Percentiles rank a stretch among this genome's conserved stretches.
phyloP scores from a whole-genome alignment of 37 sponge, comb jelly and placozoan species.

The Geodia barretti region DNA sequence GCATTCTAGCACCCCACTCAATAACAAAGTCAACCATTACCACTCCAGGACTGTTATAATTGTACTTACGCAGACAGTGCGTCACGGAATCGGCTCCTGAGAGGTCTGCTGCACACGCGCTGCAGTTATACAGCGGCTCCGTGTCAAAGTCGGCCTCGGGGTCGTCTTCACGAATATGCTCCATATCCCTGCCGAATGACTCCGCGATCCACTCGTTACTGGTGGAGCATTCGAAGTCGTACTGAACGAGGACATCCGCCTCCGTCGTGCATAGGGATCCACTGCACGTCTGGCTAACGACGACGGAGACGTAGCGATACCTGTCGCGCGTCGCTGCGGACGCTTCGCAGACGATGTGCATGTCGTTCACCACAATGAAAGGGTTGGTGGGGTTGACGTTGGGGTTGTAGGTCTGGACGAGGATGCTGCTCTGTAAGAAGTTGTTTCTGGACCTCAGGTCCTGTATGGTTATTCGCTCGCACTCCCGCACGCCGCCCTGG shows the following conservation, averaged over 20 bases:
- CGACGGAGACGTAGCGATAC: background rate
- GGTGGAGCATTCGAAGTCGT: background rate
- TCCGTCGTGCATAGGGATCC: background rate
- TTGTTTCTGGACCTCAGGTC: too few species aligned
- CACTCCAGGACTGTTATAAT: too few species aligned
- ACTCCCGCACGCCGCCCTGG: too few species aligned
- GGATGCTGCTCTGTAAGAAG: too few species aligned
- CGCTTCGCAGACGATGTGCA: background rate
- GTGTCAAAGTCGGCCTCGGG: background rate
- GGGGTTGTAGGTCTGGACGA: background rate
- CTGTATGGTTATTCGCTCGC: too few species aligned
- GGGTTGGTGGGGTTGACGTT: background rate
- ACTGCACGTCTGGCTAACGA: background rate
- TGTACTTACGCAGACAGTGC: background rate
- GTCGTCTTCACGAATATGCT: background rate
- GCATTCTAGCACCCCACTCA: too few species aligned
- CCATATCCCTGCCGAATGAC: background rate
- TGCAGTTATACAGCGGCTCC: background rate
- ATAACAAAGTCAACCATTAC: too few species aligned
- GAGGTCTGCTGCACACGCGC: background rate
- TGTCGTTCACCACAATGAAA: background rate
- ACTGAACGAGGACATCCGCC: background rate
- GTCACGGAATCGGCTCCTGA: background rate
- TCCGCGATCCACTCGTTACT: background rate
- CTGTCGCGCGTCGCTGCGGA: background rate